These are phyloP conservation scores for Agelaius tricolor DNA, from an alignment of 2,113 vertebrate species.

Conservation along the genomic window DNA sequence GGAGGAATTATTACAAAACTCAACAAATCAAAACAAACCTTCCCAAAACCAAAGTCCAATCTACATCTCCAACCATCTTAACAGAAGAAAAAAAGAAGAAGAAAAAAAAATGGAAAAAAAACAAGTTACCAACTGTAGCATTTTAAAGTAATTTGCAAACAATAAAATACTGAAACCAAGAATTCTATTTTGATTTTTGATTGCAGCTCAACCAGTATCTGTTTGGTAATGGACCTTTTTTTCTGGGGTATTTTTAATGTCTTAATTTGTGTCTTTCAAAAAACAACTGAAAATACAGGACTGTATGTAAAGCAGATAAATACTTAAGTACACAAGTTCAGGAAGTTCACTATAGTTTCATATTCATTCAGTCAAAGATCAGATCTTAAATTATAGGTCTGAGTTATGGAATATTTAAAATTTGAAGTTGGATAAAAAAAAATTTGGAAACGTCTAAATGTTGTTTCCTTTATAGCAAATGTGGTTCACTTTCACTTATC, in stretches of 20 bases:
- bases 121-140: neutral
- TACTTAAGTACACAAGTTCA: neutral
- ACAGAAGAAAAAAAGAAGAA: neutral
- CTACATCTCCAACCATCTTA: accelerated
- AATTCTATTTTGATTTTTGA: neutral
- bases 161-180: neutral
- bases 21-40: neutral
- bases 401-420: neutral
- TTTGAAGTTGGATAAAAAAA: neutral
- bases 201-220: neutral
- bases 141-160: neutral
- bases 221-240: neutral
- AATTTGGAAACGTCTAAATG: neutral
- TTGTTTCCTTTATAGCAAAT: neutral
- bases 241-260: neutral
- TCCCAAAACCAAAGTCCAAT: neutral
- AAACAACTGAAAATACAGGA: neutral
- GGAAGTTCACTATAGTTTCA: neutral
- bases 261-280: neutral
- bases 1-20: neutral
- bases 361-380: neutral
- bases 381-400: neutral
- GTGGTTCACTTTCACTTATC: neutral
- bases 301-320: neutral
- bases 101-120: neutral